Evolutionary conservation across 2,797 vertebrate genomes (phyloP).

Genomic region (Monodelphis domestica): DNA sequence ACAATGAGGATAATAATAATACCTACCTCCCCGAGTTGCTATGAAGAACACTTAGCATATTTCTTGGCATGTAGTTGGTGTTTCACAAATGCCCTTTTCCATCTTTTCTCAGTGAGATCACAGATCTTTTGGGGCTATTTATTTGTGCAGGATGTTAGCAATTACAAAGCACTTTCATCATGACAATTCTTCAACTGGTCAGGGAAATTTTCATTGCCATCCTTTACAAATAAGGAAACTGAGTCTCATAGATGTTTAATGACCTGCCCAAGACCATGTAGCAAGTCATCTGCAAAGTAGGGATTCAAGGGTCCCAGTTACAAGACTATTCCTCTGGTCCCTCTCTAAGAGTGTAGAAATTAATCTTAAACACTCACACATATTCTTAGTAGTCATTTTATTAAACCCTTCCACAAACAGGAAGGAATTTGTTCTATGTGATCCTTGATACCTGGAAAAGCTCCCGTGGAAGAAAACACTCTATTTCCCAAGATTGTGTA

Average conservation of each 20-base stretch:
- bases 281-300: not conserved
- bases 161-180: not conserved
- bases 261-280: not conserved
- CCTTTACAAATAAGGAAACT: not conserved
- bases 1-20: not conserved
- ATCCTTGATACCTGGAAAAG: not conserved
- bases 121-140: not conserved
- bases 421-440: not conserved
- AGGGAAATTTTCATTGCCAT: not conserved
- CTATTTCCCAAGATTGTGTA: not conserved
- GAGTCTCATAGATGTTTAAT: not conserved
- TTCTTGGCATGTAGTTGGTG: not conserved
- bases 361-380: not conserved
- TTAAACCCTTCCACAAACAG: not conserved
- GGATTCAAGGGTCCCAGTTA: not conserved
- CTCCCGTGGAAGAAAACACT: not conserved
- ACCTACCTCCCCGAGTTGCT: rapidly evolving
- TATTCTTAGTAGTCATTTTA: not conserved
- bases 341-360: not conserved
- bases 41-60: not conserved
- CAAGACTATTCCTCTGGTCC: not conserved
- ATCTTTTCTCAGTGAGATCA: not conserved
- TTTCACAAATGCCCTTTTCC: not conserved
- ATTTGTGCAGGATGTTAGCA: not conserved
- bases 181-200: not conserved